Base-by-base conservation (phyloP, 2,888 invertebrate genomes). In the Drosophila robusta region DNA sequence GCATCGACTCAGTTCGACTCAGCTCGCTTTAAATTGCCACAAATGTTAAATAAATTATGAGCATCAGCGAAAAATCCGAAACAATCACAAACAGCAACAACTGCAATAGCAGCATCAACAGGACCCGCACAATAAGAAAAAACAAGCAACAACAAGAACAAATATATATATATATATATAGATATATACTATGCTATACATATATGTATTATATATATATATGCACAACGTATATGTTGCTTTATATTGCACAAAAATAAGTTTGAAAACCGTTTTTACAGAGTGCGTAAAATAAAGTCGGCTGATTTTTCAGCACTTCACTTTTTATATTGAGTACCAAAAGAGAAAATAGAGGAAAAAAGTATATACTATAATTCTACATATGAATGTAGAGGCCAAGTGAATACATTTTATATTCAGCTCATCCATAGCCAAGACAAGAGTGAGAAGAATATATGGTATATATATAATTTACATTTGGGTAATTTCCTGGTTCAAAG, bases 1-100 rank as follows among this genome's bases (percentile, higher is more conserved):
- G 41, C 24, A 22, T 42, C 34, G 34, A 32, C 41, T 24, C 4
- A 49, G 24, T 39, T 34, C 34, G 6, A 49, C 60, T 66, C 55
- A 47, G 70, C 49, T 61, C 52, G 46, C 67, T 71, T 87, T 74
- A 74, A 87, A 78, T 63, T 65, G 79, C 75, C 79, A 51, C 75
- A 85, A 75, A 85, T 68, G 61, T 72, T 78, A 72, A 78, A 85
- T 87, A 85, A 87, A 79, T 85, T 81, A 85, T 82, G 63, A 58
- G 39, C 72, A 49, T 63, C 65, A 56, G 61, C 79, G 49, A 47
- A 55, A 60, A 71, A 47, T 45, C 29, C 24, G 36, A 42, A 58
- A 61, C 51, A 69, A 69, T 18, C 11, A 36, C 47, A 42, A 77
- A 56, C 46, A 79, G 45, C 45, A 47, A 39, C 61, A 65, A 57